Evolutionary conservation across 35 echinoderm and acorn worm genomes (phyloP).

Genomic region (Strongylocentrotus purpuratus): DNA sequence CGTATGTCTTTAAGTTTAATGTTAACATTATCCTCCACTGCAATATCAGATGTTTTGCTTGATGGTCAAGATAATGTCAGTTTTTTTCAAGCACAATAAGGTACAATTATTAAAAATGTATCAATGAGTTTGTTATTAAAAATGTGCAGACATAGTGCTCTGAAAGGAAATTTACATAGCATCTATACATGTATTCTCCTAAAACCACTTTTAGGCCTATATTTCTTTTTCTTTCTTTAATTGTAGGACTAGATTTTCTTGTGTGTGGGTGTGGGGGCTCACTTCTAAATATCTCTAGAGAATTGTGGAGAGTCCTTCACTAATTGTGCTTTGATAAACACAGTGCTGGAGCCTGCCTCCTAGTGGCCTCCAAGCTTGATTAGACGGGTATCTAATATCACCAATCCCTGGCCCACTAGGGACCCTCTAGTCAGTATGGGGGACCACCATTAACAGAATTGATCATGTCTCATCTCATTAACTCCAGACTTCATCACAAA

Average conservation of each 20-base stretch:
- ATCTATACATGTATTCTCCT: too few relatives aligned
- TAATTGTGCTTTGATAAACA: constrained; percentile 54
- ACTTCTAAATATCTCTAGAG: neutral
- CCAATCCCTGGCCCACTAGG: constrained; percentile 10
- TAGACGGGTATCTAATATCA: constrained; percentile 38
- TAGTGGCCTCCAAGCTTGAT: constrained; percentile 28
- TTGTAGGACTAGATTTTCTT: neutral
- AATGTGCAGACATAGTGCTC: too few relatives aligned
- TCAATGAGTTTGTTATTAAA: too few relatives aligned
- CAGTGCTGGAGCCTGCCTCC: neutral
- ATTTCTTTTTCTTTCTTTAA: neutral
- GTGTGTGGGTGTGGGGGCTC: neutral
- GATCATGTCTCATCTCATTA: constrained; percentile 49
- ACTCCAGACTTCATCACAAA: constrained; percentile 40
- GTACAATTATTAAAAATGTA: too few relatives aligned
- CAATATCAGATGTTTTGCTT: too few relatives aligned
- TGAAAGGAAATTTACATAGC: too few relatives aligned
- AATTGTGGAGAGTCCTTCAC: neutral
- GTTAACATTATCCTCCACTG: too few relatives aligned
- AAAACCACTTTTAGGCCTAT: too few relatives aligned
- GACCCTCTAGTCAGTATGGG: neutral
- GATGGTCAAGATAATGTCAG: too few relatives aligned
- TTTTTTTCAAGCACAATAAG: too few relatives aligned
- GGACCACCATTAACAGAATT: constrained; percentile 46
- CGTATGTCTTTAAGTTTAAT: too few relatives aligned